Conservation (phyloP, 2,888 invertebrate genomes). For the Linyphia triangularis region DNA sequence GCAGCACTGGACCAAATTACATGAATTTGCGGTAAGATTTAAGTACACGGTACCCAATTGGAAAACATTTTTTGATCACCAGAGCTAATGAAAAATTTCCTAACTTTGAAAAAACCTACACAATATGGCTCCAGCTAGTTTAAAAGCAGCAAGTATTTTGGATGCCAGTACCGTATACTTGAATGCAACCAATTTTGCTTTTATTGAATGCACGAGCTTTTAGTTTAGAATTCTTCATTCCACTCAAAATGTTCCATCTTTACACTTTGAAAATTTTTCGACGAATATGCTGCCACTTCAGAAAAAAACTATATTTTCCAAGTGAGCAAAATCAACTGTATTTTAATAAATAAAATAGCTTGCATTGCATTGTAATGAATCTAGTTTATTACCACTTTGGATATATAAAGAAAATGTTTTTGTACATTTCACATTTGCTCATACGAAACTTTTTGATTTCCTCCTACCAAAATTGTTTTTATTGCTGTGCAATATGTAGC, state of each 20-base stretch:
- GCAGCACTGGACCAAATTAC: constrained; percentile 69
- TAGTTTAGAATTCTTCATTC: constrained; percentile 74
- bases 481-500: constrained; percentile 75
- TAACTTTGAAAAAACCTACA: too few species aligned
- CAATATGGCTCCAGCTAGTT: too few species aligned
- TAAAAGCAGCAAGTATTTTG: too few species aligned
- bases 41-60: too few species aligned
- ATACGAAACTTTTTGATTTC: constrained; percentile 66
- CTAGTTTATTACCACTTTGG: constrained; percentile 74
- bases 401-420: constrained; percentile 66
- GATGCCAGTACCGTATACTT: too few species aligned
- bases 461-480: constrained; percentile 67
- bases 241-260: constrained; percentile 72
- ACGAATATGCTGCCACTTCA: constrained; percentile 68
- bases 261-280: constrained; percentile 69
- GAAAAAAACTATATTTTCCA: constrained; percentile 74
- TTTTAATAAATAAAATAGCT: constrained; percentile 74
- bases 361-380: constrained; percentile 73
- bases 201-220: constrained; percentile 74
- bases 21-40: constrained; percentile 61
- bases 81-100: too few species aligned
- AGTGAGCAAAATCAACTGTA: constrained; percentile 72
- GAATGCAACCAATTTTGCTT: too few species aligned
- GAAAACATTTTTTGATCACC: too few species aligned
- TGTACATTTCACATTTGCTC: constrained; percentile 74